Conservation (phyloP, 2,113 vertebrate genomes). For the Urocynchramus pylzowi region DNA sequence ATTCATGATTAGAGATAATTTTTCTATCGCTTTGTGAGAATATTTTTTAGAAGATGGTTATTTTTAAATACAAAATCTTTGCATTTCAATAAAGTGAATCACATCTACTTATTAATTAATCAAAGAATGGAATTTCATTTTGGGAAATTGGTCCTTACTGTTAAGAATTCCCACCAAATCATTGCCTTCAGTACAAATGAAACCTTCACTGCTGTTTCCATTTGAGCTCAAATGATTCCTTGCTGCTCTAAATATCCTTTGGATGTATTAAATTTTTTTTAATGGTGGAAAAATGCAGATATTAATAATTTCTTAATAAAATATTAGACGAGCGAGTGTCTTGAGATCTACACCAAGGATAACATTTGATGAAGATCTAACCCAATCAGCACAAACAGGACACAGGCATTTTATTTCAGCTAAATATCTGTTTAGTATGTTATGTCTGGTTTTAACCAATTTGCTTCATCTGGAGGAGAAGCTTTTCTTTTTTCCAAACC, state of each 20-base stretch:
- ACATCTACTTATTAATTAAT: conserved; percentile 68
- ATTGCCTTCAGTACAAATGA: conserved; percentile 50
- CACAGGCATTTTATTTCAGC: conserved; percentile 6
- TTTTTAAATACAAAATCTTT: conserved; percentile 55
- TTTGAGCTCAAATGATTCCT: conserved; percentile 44
- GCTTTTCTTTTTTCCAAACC: background rate
- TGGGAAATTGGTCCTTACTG: conserved; percentile 55
- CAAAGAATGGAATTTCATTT: conserved; percentile 66
- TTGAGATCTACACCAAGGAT: conserved; percentile 2
- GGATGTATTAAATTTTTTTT: conserved; percentile 32
- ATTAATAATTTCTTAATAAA: conserved; percentile 57
- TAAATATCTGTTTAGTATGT: background rate
- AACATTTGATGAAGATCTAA: conserved; percentile 26
- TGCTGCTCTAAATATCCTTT: conserved; percentile 47
- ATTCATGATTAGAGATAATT: conserved; percentile 59
- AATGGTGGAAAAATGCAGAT: conserved; percentile 8
- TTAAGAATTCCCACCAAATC: conserved; percentile 61
- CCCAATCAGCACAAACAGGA: background rate
- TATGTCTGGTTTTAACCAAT: background rate
- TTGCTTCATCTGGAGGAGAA: background rate
- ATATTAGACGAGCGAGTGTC: conserved; percentile 34
- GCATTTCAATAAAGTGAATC: conserved; percentile 56
- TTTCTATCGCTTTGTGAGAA: background rate
- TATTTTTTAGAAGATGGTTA: conserved; percentile 18
- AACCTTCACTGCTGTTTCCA: conserved; percentile 28